Percentiles rank a stretch among this genome's conserved stretches.
These are phyloP conservation scores for Cassiopea andromeda DNA, from an alignment of 30 jellyfish, hydroid and myxozoan species.

Conservation along the genomic window DNA sequence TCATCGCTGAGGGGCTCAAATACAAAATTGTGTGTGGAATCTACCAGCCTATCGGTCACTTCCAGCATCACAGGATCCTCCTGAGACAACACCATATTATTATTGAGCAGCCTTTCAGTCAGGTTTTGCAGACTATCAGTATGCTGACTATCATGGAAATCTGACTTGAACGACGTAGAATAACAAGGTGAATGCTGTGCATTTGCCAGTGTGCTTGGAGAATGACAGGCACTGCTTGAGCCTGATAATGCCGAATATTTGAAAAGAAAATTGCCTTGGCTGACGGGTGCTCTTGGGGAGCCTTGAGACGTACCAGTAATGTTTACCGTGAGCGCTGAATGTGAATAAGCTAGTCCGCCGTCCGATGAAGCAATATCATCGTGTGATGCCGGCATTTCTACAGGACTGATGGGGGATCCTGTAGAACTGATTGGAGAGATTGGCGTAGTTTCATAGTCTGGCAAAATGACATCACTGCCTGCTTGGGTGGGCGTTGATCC, in stretches of 20 bases:
- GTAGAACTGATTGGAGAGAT: constrained; percentile 78
- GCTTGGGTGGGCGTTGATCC: constrained; percentile 15
- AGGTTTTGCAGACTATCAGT: constrained; percentile 51
- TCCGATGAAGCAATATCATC: constrained; percentile 20
- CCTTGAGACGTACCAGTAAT: constrained; percentile 23
- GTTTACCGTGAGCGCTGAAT: constrained; percentile 50
- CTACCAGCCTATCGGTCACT: neutral
- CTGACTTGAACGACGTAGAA: neutral
- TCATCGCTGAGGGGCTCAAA: constrained; percentile 79
- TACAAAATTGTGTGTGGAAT: constrained; percentile 30
- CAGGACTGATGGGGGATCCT: constrained; percentile 80
- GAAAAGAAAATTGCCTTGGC: constrained; percentile 81
- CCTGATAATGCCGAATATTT: constrained; percentile 54
- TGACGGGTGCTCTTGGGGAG: constrained; percentile 43
- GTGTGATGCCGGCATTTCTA: constrained; percentile 22
- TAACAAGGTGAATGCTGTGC: constrained; percentile 27
- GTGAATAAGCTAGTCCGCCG: constrained; percentile 24
- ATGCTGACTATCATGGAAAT: constrained; percentile 20
- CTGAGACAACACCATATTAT: constrained; percentile 17
- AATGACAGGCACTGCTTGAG: constrained; percentile 78
- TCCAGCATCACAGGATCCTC: constrained; percentile 41
- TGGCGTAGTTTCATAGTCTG: constrained; percentile 65
- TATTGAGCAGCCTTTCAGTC: constrained; percentile 53
- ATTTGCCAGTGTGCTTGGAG: constrained; percentile 64
- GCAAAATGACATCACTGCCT: constrained; percentile 4